These are phyloP conservation scores for Drosophila tripunctata DNA, from an alignment of 2,888 invertebrate species.

Conservation along the genomic window DNA sequence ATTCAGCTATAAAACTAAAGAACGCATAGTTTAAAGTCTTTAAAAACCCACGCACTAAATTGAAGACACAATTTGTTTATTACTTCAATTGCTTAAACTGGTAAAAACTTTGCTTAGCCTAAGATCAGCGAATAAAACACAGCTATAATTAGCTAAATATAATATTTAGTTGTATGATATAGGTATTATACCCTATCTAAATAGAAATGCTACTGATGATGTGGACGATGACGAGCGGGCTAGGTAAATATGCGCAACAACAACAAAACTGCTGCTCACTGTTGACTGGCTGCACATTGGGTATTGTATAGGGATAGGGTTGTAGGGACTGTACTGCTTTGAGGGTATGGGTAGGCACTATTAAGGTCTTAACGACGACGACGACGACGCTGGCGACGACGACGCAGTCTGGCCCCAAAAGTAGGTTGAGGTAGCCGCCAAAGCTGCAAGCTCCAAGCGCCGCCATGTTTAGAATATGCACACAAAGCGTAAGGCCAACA, in stretches of 20 bases:
- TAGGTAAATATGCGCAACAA: conserved; percentile 68
- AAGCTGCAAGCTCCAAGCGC: conserved; percentile 36
- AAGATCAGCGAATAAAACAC: too few species aligned
- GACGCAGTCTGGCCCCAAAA: too few species aligned
- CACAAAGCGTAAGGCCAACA: conserved; percentile 76
- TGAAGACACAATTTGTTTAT: too few species aligned
- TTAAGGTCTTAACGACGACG: conserved; percentile 67
- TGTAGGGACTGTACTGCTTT: not conserved
- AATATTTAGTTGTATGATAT: not conserved
- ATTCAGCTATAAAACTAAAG: too few species aligned
- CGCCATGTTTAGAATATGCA: conserved; percentile 79
- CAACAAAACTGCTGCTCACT: conserved; percentile 60
- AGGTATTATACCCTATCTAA: conserved; percentile 14
- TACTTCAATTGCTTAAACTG: too few species aligned
- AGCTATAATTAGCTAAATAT: not conserved
- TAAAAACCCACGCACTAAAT: too few species aligned
- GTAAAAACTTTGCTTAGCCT: too few species aligned
- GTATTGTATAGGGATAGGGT: conserved; percentile 12
- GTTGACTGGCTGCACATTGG: conserved; percentile 55
- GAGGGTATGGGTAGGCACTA: conserved; percentile 42
- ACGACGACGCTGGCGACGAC: conserved; percentile 41
- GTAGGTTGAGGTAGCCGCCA: too few species aligned
- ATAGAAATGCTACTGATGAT: conserved; percentile 27
- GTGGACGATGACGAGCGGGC: conserved; percentile 42
- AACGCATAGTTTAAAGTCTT: too few species aligned